Percentiles rank a stretch among this genome's conserved stretches.
phyloP scores from a whole-genome alignment of 2,797 vertebrate genomes.

The Lates japonicus region DNA sequence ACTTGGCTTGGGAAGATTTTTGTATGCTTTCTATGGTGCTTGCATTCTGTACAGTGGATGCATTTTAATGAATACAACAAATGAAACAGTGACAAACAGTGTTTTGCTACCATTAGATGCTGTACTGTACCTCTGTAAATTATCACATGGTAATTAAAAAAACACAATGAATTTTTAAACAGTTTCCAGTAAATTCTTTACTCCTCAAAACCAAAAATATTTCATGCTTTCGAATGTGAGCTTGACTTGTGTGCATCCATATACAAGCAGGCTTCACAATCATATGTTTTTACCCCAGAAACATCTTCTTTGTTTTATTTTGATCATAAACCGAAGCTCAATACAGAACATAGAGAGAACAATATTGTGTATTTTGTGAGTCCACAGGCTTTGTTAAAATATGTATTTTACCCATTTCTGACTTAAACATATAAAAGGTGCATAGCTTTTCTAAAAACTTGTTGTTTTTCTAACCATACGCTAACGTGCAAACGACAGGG shows the following conservation, averaged over 20 bases:
- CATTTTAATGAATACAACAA: slow-evolving; percentile 42
- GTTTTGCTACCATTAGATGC: slow-evolving; percentile 53
- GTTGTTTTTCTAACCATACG: no score
- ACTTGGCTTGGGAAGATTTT: slow-evolving; percentile 49
- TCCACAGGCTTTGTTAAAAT: not conserved
- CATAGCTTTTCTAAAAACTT: not conserved
- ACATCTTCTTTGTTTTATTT: no score
- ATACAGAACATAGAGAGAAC: not conserved
- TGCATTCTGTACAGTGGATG: slow-evolving; percentile 49
- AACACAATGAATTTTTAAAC: slow-evolving; percentile 35
- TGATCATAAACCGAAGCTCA: no score
- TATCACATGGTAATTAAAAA: slow-evolving; percentile 53
- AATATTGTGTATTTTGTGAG: not conserved
- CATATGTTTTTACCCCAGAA: no score
- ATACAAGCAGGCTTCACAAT: slow-evolving; percentile 14
- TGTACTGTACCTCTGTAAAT: slow-evolving; percentile 70
- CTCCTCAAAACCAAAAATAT: slow-evolving; percentile 8
- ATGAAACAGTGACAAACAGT: slow-evolving; percentile 42
- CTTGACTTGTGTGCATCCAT: slow-evolving; percentile 29
- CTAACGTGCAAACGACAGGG: no score
- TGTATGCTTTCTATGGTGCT: slow-evolving; percentile 65
- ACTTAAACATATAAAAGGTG: no score
- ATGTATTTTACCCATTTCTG: no score
- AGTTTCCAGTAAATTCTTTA: slow-evolving; percentile 16
- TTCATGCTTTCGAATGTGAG: slow-evolving; percentile 27